Conservation (phyloP, 2,113 vertebrate genomes). For the Grammomys surdaster region DNA sequence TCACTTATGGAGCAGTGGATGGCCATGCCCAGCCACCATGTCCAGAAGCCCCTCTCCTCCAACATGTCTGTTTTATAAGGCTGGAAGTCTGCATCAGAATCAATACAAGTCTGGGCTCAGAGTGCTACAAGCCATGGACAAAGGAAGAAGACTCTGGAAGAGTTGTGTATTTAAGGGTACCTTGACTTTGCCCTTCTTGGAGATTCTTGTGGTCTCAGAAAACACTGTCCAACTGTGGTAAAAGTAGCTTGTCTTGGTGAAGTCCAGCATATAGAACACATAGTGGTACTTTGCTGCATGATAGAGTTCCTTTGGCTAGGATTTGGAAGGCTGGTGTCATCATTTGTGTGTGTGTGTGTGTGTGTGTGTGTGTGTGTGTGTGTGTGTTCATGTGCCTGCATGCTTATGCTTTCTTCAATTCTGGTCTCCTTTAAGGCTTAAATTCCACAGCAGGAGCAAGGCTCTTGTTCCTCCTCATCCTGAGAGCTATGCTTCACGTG, state of each 20-base stretch:
- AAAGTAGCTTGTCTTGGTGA: not conserved
- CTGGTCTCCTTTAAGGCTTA: not conserved
- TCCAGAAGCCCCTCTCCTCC: not conserved
- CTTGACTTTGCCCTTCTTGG: not conserved
- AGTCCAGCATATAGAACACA: not conserved
- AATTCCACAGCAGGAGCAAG: not conserved
- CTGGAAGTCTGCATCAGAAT: not conserved
- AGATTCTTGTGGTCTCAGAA: not conserved
- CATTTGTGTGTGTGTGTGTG: not conserved
- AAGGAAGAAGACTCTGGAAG: not conserved
- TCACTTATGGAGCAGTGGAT: not conserved
- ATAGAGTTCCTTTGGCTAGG: not conserved
- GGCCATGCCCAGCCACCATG: not conserved
- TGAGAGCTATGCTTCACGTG: not conserved
- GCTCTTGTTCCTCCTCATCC: not conserved
- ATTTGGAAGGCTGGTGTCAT: not conserved
- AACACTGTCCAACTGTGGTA: not conserved
- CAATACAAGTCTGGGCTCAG: not conserved
- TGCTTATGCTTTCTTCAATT: not conserved
- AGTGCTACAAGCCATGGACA: not conserved
- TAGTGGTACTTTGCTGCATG: not conserved
- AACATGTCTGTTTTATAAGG: not conserved
- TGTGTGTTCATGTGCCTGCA: accelerated
- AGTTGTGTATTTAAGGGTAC: not conserved
- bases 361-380: not conserved